Evolutionary conservation across 2,113 vertebrate genomes (phyloP).

Genomic region (Crocuta crocuta): DNA sequence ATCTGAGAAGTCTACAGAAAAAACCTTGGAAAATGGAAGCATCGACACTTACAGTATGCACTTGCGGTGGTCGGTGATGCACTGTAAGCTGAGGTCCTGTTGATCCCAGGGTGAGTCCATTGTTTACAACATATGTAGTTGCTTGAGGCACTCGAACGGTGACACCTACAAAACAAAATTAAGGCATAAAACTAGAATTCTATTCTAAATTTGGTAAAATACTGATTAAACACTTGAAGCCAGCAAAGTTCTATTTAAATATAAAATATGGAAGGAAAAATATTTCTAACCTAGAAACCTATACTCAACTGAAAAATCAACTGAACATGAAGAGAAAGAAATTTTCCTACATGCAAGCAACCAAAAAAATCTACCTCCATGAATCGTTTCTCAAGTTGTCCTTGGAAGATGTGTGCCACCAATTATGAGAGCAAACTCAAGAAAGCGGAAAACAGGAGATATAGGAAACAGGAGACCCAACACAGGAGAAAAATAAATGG

Average conservation of each 20-base stretch:
- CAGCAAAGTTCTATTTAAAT: neutral
- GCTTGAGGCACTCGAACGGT: conserved; percentile 89
- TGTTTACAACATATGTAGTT: conserved; percentile 89
- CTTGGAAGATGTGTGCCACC: neutral
- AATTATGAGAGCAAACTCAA: neutral
- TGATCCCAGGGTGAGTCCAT: conserved; percentile 87
- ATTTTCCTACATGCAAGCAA: neutral
- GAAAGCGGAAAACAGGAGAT: neutral
- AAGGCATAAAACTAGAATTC: conserved; percentile 4
- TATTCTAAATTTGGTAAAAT: neutral
- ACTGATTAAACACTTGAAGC: conserved; percentile 22
- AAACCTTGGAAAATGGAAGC: neutral
- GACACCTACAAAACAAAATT: conserved; percentile 82
- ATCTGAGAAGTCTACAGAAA: neutral
- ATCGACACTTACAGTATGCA: conserved; percentile 82
- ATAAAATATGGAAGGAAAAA: conserved; percentile 16
- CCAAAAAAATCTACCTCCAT: neutral
- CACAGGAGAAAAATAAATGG: neutral
- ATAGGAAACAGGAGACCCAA: neutral
- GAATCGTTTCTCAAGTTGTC: neutral
- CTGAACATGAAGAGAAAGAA: conserved; percentile 11
- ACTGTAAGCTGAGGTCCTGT: conserved; percentile 90
- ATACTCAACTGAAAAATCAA: neutral
- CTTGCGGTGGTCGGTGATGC: conserved; percentile 90
- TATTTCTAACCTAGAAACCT: neutral